A percentile compares a stretch with the other conserved stretches of the same genome.
These are phyloP conservation scores for Linnaemya tessellans DNA, from an alignment of 2,888 invertebrate species.

Conservation along the genomic window DNA sequence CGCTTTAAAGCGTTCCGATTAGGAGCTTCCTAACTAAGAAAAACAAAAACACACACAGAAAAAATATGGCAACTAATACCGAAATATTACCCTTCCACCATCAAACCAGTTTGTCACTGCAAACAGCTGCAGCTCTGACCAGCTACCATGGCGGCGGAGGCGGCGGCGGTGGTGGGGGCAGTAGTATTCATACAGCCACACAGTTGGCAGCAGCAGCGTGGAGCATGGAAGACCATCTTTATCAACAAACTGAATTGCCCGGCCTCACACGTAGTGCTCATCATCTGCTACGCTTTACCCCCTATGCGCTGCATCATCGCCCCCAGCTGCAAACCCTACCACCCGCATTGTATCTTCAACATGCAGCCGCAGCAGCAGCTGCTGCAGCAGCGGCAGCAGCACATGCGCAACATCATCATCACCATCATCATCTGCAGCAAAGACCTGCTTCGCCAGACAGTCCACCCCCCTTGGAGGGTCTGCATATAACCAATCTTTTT, in stretches of 20 bases:
- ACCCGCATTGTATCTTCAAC: constrained; percentile 80
- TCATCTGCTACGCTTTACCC: constrained; percentile 84
- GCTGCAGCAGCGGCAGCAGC: constrained; percentile 80
- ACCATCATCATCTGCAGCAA: constrained; percentile 80
- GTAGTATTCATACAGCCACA: constrained; percentile 75
- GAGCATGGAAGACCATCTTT: constrained; percentile 80
- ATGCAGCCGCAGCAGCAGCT: constrained; percentile 79
- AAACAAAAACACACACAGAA: constrained; percentile 19
- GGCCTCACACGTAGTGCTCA: constrained; percentile 82
- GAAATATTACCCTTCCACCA: constrained; percentile 83
- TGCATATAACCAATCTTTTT: constrained; percentile 94
- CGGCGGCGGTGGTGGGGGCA: constrained; percentile 77
- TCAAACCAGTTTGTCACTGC: constrained; percentile 81
- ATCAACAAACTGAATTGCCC: constrained; percentile 83
- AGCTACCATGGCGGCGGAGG: constrained; percentile 81
- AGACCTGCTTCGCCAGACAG: constrained; percentile 81
- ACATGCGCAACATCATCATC: constrained; percentile 81
- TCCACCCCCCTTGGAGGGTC: constrained; percentile 85
- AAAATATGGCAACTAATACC: constrained; percentile 81
- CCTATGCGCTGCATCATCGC: constrained; percentile 88
- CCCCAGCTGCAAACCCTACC: constrained; percentile 83
- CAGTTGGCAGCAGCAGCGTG: constrained; percentile 76
- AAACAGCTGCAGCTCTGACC: constrained; percentile 81
- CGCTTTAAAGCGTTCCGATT: constrained; percentile 40
- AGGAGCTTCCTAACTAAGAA: constrained; percentile 23